Evolutionary conservation across 2,113 vertebrate genomes (phyloP).

Genomic region (Mesitornis unicolor): DNA sequence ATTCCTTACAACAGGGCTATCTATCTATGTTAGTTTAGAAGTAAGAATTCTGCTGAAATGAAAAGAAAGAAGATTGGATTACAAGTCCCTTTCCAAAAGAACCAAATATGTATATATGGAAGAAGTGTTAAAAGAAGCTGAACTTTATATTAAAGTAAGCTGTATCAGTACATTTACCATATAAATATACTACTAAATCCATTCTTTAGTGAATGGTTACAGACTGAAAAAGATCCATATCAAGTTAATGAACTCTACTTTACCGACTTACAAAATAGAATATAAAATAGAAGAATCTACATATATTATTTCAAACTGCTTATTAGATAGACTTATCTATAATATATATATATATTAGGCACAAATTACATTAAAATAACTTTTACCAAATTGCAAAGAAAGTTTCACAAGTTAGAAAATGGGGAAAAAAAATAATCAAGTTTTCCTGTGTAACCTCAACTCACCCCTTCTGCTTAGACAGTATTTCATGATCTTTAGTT

Average conservation of each 20-base stretch:
- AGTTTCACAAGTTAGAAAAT: background rate
- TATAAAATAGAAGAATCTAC: constrained; percentile 58
- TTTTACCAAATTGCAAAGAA: background rate
- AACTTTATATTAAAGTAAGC: constrained; percentile 43
- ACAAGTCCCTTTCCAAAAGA: background rate
- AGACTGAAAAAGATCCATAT: constrained; percentile 60
- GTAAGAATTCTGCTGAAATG: constrained; percentile 29
- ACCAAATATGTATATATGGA: background rate
- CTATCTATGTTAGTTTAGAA: background rate
- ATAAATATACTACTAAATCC: constrained; percentile 58
- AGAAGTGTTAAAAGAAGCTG: constrained; percentile 18
- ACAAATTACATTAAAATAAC: constrained; percentile 43
- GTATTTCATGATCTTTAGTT: background rate
- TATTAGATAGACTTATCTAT: constrained; percentile 49
- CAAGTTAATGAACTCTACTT: constrained; percentile 69
- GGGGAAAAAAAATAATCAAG: background rate
- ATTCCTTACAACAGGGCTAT: background rate
- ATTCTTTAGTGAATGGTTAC: constrained; percentile 52
- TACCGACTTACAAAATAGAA: constrained; percentile 57
- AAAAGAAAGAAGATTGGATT: constrained; percentile 27
- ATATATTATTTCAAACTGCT: constrained; percentile 52
- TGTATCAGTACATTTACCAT: constrained; percentile 48
- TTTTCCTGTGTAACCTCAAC: background rate
- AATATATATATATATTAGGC: constrained; percentile 15
- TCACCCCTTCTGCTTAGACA: background rate